Conservation (phyloP, 2,113 vertebrate genomes). For the Pheucticus melanocephalus region DNA sequence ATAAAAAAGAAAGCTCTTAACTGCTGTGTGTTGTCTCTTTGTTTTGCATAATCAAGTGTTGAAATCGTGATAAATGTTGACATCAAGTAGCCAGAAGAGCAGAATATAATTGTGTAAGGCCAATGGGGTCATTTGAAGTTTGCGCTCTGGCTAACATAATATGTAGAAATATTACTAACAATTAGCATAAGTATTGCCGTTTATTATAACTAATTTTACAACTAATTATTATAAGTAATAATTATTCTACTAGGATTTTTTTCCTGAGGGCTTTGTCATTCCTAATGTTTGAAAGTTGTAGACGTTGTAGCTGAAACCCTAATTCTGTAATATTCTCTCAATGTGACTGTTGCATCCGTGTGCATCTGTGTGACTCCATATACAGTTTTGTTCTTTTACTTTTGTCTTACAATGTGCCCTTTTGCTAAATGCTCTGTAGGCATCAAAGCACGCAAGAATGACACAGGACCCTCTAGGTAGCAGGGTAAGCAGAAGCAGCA, state of each 20-base stretch:
- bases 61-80: slow-evolving; percentile 39
- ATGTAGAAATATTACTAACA: not conserved
- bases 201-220: slow-evolving; percentile 56
- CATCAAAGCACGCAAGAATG: not conserved
- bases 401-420: not conserved
- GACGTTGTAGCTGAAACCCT: slow-evolving; percentile 30
- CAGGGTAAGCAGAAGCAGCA: not conserved
- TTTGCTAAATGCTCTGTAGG: not conserved
- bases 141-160: not conserved
- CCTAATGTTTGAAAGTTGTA: slow-evolving; percentile 50
- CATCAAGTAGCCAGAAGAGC: slow-evolving; percentile 1
- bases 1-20: not conserved
- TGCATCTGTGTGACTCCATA: not conserved
- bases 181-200: slow-evolving; percentile 7
- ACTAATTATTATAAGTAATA: slow-evolving; percentile 43
- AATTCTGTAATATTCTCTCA: slow-evolving; percentile 25
- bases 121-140: not conserved
- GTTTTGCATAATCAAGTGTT: slow-evolving; percentile 31
- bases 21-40: not conserved
- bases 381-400: not conserved
- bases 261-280: slow-evolving; percentile 60
- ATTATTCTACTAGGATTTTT: slow-evolving; percentile 60
- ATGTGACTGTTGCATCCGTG: not conserved
- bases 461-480: not conserved
- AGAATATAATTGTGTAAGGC: not conserved